Base-by-base conservation (phyloP, 2,797 vertebrate genomes). In the Notolepis coatsorum region DNA sequence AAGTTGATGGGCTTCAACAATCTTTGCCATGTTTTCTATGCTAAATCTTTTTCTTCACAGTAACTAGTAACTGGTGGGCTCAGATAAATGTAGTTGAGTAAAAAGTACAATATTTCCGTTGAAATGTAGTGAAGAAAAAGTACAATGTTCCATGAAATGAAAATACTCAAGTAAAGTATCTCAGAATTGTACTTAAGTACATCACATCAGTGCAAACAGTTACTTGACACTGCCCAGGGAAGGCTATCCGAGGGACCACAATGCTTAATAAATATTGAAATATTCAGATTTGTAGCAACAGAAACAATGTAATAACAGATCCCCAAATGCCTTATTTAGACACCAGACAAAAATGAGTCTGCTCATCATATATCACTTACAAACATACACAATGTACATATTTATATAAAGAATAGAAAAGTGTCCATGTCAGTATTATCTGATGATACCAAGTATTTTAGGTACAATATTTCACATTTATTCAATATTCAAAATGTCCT, bases 401-500 rank as follows among this genome's bases (percentile, higher is more conserved):
- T 47, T 23, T 42, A 24, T 23, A 46, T 13, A 45, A 45, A 12
- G 6, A 18, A 7, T 3, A 17, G 21, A 42, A 42, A 7, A 42
- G 17, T 21, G 17, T 13, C 25, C 24, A 28, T 21, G 7, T 8
- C 5, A n/a, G 12, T 31, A 25, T 48, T 6, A 5, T 33, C 31
- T 52, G 33, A 6, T 13, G 31, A 8, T 6, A 52, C 15, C n/a
- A 35, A 12, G 9, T 33, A 15, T 31, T 50, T 17, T 1, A 9
- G 30, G 51, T 17, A 53, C n/a, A 12, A 6, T 33, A 15, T 31
- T 50, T 17, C 1, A 9, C 27, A 48, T 17, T 37, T 52, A 50
- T 31, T 28, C 18, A 23, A 18, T 47, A 62, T 61, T 67, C 68
- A 47, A 87, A 8, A 30, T 47, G 30, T 50, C 0, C 17, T 2